Base-by-base conservation (phyloP, 1,140 invertebrate genomes). In the Drosophila pallidifrons region DNA sequence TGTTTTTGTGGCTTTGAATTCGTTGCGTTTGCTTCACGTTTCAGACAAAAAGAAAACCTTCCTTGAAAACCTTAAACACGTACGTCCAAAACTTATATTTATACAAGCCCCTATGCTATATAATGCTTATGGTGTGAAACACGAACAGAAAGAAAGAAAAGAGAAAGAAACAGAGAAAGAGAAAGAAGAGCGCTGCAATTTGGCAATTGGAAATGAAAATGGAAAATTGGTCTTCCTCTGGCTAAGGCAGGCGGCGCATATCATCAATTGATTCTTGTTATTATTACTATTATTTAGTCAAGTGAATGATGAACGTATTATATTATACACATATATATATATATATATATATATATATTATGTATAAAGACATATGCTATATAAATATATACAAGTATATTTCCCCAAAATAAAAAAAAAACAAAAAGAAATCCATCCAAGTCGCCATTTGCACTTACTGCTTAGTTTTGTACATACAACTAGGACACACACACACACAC, bases 401-500 rank as follows among this genome's bases (percentile, higher is more conserved):
- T 45, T 25, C 25, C 15, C 60, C 64, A 38, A 11, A 74, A 75
- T 57, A 75, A 28, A 25, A 25, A 20, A 0, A 25, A 11, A 74
- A 75, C 68, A 75, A 28, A 25, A 25, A 25, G 20, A 25, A 25
- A 25, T 75, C 72, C 72, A 75, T 75, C 72, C 72, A 75, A 63
- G 35, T 63, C 51, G 72, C 66, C 72, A 69, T 49, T 69, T 63
- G 72, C 72, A 75, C 72, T 75, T 61, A 69, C 32, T 35, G 49
- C 43, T 75, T 75, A 75, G 58, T 69, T 70, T 70, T 75, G 72
- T 75, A 69, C 58, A 69, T 75, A 74, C 30, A 59, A 46, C 64
- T 60, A 61, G 51, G 41, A 58, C 32, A 43, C 38, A 64, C 49
- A 46, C 16, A 60, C 15, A 49, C 28, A 45, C 1, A 32, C 16